A percentile compares a stretch with the other conserved stretches of the same genome.
Evolutionary conservation across 2,113 vertebrate species (phyloP).

Genomic region (Penelope pileata): DNA sequence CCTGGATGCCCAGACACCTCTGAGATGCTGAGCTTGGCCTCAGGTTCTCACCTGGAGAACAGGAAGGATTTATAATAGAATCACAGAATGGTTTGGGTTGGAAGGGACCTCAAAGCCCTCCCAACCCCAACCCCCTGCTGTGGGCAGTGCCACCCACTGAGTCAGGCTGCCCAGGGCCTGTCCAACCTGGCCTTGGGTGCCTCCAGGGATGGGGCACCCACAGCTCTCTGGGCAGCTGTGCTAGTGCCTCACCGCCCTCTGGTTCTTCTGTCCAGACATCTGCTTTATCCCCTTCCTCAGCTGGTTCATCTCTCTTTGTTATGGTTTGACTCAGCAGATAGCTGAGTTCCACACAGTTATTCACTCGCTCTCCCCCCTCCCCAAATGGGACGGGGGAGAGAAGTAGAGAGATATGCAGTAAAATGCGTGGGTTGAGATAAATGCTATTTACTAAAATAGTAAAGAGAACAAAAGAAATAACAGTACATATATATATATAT

Average conservation of each 20-base stretch:
- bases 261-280: background rate
- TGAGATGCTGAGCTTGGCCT: background rate
- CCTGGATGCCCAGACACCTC: fast-evolving
- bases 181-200: background rate
- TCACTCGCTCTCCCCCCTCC: too few relatives aligned
- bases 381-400: too few relatives aligned
- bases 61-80: background rate
- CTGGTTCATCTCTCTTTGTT: background rate
- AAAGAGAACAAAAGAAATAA: too few relatives aligned
- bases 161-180: background rate
- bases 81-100: background rate
- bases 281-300: background rate
- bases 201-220: background rate
- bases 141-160: background rate
- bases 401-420: too few relatives aligned
- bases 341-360: too few relatives aligned
- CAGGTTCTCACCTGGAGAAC: background rate
- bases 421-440: too few relatives aligned
- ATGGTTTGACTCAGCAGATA: too few relatives aligned
- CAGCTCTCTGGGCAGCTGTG: too few relatives aligned
- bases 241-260: too few relatives aligned
- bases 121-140: background rate
- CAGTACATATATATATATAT: too few relatives aligned
- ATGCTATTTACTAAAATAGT: too few relatives aligned
- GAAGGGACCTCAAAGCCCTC: background rate